phyloP scores from a whole-genome alignment of 2,888 invertebrate genomes.

The Holacanthella duospinosa region DNA sequence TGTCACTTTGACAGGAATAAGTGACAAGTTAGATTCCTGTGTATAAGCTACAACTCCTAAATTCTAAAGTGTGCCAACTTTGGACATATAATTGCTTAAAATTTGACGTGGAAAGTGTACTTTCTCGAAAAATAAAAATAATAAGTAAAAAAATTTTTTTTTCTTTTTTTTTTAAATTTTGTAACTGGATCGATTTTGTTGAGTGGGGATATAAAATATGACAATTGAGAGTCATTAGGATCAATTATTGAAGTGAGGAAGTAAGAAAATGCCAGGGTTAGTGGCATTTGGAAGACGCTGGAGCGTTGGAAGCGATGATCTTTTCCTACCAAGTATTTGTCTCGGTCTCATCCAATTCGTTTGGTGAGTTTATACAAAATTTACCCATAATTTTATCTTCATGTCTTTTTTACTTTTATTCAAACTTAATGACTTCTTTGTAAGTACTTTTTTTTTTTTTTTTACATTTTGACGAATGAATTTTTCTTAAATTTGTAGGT shows the following conservation, averaged over 20 bases:
- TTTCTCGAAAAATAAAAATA: not conserved
- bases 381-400: not conserved
- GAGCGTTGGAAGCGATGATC: conserved; percentile 80
- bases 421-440: not conserved
- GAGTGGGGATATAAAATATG: not conserved
- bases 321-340: conserved; percentile 70
- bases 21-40: too few relatives aligned
- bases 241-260: not conserved
- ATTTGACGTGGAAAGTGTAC: too few relatives aligned
- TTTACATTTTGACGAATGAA: not conserved
- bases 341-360: conserved; percentile 62
- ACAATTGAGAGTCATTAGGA: too few relatives aligned
- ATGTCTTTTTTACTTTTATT: not conserved
- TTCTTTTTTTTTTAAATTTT: not conserved
- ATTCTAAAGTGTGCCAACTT: too few relatives aligned
- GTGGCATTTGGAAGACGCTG: conserved; percentile 73
- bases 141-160: not conserved
- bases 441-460: not conserved
- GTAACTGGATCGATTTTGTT: not conserved
- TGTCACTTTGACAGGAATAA: too few relatives aligned
- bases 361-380: conserved; percentile 50
- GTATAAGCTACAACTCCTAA: too few relatives aligned
- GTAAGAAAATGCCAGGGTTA: conserved; percentile 65
- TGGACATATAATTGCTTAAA: too few relatives aligned
- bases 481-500: too few relatives aligned